phyloP scores from a whole-genome alignment of 2,888 invertebrate genomes.

The Atethmia centrago region DNA sequence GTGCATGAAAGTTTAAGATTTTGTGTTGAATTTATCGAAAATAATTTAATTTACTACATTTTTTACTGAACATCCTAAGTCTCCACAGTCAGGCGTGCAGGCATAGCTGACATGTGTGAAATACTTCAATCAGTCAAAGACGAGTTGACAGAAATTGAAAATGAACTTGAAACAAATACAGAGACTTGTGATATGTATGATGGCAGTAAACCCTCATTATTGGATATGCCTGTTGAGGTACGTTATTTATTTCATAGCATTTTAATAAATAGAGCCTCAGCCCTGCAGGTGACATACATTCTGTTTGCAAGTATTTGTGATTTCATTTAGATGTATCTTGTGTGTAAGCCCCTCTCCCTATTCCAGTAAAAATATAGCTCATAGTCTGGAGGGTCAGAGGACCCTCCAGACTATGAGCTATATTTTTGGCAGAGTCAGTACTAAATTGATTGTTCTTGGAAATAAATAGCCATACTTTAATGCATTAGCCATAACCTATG shows the following conservation, averaged over 20 bases:
- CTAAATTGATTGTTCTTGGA: background rate
- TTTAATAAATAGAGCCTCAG: background rate
- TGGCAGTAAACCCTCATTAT: conserved; percentile 71
- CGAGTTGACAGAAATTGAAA: conserved; percentile 76
- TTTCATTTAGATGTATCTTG: background rate
- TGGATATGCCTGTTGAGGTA: conserved; percentile 87
- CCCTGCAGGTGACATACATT: background rate
- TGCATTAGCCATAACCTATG: background rate
- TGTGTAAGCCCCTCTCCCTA: background rate
- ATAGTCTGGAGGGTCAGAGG: no score
- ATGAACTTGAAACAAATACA: conserved; percentile 64
- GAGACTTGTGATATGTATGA: conserved; percentile 67
- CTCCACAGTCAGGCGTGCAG: conserved; percentile 18
- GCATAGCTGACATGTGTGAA: conserved; percentile 78
- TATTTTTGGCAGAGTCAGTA: background rate
- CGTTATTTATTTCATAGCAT: background rate
- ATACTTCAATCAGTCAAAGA: conserved; percentile 75
- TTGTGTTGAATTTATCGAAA: background rate
- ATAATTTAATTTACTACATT: no score
- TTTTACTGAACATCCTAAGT: background rate
- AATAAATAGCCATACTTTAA: background rate
- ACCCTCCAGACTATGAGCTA: background rate
- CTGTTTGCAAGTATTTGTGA: background rate
- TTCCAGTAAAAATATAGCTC: no score
- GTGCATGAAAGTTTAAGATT: no score